These are phyloP conservation scores for Chrysocyon brachyurus DNA, from an alignment of 2,797 vertebrate species.

Conservation along the genomic window DNA sequence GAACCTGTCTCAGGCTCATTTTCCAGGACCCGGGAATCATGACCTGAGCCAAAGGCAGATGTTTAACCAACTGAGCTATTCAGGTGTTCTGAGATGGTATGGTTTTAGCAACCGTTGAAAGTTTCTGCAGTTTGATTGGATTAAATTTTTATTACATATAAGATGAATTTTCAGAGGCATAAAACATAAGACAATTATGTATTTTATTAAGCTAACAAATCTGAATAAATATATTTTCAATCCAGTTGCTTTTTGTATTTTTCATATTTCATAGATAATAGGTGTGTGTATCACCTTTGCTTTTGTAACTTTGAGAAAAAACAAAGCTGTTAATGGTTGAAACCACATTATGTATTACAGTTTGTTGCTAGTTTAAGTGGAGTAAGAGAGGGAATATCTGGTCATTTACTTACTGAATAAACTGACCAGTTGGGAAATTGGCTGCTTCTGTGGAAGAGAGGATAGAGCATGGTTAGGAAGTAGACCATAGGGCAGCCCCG, in stretches of 20 bases:
- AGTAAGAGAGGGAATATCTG: not conserved
- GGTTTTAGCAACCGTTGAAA: conserved; percentile 15
- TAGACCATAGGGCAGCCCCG: not conserved
- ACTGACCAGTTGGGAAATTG: not conserved
- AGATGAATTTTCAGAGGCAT: not conserved
- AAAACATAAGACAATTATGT: not conserved
- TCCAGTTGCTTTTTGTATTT: not conserved
- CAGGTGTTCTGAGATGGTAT: not conserved
- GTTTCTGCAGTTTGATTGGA: not conserved
- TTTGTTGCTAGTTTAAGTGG: not conserved
- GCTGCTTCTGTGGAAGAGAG: not conserved
- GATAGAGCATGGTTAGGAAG: not conserved
- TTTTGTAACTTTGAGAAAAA: not conserved
- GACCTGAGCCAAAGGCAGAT: not conserved
- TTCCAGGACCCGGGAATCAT: not conserved
- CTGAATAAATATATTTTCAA: conserved; percentile 14
- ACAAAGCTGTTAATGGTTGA: not conserved
- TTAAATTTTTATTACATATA: conserved; percentile 5
- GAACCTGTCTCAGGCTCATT: not conserved
- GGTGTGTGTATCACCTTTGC: not conserved
- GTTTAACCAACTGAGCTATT: not conserved
- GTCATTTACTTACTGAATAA: not conserved
- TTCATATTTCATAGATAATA: not conserved
- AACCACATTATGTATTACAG: not conserved
- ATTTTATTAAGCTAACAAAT: conserved; percentile 3